Evolutionary conservation across 2,888 invertebrate species (phyloP).

Genomic region (Trachelus troglodyta): DNA sequence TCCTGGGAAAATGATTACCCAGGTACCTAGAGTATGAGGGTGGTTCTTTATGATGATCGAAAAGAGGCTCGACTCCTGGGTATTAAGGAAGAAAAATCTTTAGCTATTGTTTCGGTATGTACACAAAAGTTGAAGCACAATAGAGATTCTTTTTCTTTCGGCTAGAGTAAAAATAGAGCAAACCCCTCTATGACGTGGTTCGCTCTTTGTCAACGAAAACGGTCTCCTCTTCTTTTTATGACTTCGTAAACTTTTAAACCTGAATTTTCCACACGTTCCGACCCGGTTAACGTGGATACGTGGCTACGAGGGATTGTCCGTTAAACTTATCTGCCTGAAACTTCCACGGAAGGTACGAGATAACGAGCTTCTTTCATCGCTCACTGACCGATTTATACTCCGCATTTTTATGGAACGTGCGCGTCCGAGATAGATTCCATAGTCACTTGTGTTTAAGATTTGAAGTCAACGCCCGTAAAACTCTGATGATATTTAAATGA

Average conservation of each 20-base stretch:
- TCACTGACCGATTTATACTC: neutral
- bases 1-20: neutral
- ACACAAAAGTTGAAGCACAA: neutral
- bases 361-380: neutral
- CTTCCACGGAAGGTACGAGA: neutral
- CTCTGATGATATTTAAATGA: neutral
- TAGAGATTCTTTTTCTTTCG: neutral
- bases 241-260: neutral
- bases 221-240: neutral
- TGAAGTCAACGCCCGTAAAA: neutral
- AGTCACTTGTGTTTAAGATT: neutral
- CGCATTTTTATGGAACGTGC: neutral
- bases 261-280: neutral
- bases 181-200: neutral
- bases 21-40: neutral
- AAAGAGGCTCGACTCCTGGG: neutral
- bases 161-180: neutral
- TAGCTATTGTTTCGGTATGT: neutral
- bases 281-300: neutral
- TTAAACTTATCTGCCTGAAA: neutral
- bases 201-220: neutral
- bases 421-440: neutral
- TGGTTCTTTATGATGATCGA: neutral
- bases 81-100: neutral
- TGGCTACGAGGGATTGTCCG: neutral